phyloP scores from a whole-genome alignment of 2,888 invertebrate species.

The Hirtodrosophila duncani region DNA sequence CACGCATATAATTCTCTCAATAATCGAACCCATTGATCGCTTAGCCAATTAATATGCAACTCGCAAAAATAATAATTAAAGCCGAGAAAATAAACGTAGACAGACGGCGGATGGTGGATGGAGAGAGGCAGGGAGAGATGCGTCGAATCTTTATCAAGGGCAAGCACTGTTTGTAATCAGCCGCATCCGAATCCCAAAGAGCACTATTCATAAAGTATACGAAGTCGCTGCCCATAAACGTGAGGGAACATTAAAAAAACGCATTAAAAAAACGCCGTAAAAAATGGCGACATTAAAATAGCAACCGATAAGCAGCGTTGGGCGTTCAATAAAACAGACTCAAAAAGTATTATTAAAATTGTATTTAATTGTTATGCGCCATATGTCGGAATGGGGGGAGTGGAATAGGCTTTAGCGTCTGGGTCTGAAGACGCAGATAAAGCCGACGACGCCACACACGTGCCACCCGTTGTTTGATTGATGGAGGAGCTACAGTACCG shows the following conservation, averaged over 20 bases:
- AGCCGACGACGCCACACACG: constrained; percentile 23
- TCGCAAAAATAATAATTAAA: constrained; percentile 51
- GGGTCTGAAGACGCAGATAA: no score
- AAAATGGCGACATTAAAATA: constrained; percentile 43
- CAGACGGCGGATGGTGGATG: constrained; percentile 8
- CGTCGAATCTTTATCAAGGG: constrained; percentile 26
- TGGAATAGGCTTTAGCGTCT: neutral
- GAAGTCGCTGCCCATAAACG: constrained; percentile 22
- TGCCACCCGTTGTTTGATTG: constrained; percentile 37
- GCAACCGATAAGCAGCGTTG: constrained; percentile 29
- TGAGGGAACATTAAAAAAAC: constrained; percentile 31
- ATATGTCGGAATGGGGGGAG: constrained; percentile 19
- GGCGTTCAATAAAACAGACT: constrained; percentile 1
- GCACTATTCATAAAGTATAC: constrained; percentile 23
- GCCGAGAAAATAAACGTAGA: constrained; percentile 13
- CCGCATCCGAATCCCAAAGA: constrained; percentile 14
- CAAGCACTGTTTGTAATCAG: constrained; percentile 17
- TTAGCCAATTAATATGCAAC: constrained; percentile 56
- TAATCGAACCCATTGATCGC: constrained; percentile 42
- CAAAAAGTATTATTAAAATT: constrained; percentile 37
- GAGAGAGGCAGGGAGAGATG: no score
- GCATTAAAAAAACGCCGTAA: constrained; percentile 42
- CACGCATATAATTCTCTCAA: constrained; percentile 34
- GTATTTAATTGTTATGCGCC: constrained; percentile 51
- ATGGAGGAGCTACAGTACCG: constrained; percentile 19